phyloP scores from a whole-genome alignment of 2,113 vertebrate genomes.

The Otus sunia region DNA sequence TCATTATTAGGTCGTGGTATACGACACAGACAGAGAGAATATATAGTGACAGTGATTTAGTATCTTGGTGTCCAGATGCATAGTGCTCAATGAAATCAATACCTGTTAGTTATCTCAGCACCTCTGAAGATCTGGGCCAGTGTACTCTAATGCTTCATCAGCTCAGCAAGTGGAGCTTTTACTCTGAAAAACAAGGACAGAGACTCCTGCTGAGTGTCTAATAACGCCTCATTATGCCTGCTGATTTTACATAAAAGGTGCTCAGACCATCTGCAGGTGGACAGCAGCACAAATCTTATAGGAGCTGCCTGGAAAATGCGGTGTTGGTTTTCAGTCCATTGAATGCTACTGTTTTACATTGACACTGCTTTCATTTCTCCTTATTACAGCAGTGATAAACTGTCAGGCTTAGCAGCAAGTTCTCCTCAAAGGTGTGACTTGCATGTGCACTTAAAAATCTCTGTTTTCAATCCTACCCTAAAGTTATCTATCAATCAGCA shows the following conservation, averaged over 20 bases:
- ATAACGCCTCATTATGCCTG: conserved; percentile 26
- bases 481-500: conserved; percentile 44
- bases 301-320: neutral
- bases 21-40: neutral
- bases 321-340: neutral
- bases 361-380: neutral
- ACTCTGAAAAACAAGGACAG: neutral
- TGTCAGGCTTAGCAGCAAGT: neutral
- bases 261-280: neutral
- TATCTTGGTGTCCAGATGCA: neutral
- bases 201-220: neutral
- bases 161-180: neutral
- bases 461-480: neutral
- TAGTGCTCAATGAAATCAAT: neutral
- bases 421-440: conserved; percentile 8
- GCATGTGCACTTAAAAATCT: conserved; percentile 25
- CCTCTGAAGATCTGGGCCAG: neutral
- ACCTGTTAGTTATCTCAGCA: neutral
- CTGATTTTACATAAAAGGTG: conserved; percentile 42
- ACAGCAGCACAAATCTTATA: neutral
- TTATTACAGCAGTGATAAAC: conserved; percentile 5
- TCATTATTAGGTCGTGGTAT: neutral
- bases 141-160: neutral
- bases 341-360: neutral
- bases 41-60: conserved; percentile 6